phyloP scores from a whole-genome alignment of 2,888 invertebrate species.

The Spatulosminthurus flaviceps region DNA sequence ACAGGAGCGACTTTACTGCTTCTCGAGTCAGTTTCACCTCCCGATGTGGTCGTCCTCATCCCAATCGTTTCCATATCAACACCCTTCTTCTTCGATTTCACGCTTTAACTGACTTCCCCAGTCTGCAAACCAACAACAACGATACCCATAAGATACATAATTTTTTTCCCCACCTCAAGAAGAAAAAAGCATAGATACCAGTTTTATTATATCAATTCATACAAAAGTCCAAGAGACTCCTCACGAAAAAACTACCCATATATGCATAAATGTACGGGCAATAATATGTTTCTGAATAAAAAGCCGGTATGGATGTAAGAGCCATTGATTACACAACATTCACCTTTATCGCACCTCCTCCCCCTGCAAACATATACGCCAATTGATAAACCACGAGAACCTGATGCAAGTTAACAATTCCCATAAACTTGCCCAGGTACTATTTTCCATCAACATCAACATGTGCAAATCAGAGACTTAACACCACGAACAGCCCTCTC shows the following conservation, averaged over 20 bases:
- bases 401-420: not conserved
- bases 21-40: constrained; percentile 33
- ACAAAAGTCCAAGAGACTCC: not conserved
- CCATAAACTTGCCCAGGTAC: not conserved
- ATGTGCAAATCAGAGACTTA: constrained; percentile 11
- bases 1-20: constrained; percentile 24
- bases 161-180: not conserved
- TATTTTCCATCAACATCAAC: constrained; percentile 8
- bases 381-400: constrained; percentile 13
- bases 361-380: constrained; percentile 4
- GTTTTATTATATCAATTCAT: not conserved
- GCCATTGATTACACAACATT: constrained; percentile 11
- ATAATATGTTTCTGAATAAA: not conserved
- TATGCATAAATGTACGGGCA: not conserved
- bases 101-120: constrained; percentile 33
- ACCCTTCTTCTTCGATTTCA: constrained; percentile 33
- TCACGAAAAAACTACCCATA: not conserved
- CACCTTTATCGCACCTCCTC: constrained; percentile 8
- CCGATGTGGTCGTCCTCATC: constrained; percentile 35
- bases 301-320: no score
- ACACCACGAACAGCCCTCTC: not conserved
- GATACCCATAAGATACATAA: constrained; percentile 3
- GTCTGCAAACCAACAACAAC: constrained; percentile 29
- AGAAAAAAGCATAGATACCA: not conserved
- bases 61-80: constrained; percentile 45